Percentiles rank a stretch among this genome's conserved stretches.
These are phyloP conservation scores for Cepaea hortensis DNA, from an alignment of 2,888 invertebrate genomes.

Conservation along the genomic window DNA sequence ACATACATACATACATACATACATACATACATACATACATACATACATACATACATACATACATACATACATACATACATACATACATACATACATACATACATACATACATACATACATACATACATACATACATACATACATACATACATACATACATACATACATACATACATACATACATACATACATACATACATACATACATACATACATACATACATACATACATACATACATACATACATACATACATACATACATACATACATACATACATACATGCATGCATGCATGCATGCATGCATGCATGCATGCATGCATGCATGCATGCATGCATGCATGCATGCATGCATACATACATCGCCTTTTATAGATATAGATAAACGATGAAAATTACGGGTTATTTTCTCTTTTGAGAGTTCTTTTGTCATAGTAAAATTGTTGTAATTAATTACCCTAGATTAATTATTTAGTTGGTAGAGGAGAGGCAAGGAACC, in stretches of 20 bases:
- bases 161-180: too few species aligned
- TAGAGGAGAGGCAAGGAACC: too few species aligned
- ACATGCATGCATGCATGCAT: slow-evolving; percentile 18
- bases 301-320: slow-evolving; percentile 6
- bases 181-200: too few species aligned
- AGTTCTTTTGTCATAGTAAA: too few species aligned
- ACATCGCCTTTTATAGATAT: too few species aligned
- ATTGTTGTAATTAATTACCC: too few species aligned
- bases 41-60: too few species aligned
- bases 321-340: slow-evolving; percentile 33
- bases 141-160: background rate
- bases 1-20: background rate
- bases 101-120: background rate
- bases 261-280: slow-evolving; percentile 1
- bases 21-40: background rate
- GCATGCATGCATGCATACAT: slow-evolving; percentile 1
- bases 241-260: slow-evolving; percentile 5
- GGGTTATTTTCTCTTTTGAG: too few species aligned
- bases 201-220: background rate
- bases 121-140: background rate
- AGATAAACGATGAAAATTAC: too few species aligned
- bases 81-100: background rate
- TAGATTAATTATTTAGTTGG: too few species aligned
- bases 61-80: background rate
- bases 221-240: background rate